Conservation (phyloP, 2,113 vertebrate species). For the Megaceryle torquata region DNA sequence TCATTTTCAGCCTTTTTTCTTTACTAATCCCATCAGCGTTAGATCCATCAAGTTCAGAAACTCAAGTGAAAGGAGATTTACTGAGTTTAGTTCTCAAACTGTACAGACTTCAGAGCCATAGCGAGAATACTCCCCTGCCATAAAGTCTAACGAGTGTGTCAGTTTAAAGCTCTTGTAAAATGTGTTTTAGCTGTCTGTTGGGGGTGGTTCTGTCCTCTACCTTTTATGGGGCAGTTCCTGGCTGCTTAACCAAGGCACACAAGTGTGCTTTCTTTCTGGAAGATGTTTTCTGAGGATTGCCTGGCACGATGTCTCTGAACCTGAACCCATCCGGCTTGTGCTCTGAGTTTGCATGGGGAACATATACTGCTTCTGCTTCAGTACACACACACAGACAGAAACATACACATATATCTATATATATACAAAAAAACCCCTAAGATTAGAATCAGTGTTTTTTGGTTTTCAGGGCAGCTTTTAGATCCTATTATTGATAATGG, state of each 20-base stretch:
- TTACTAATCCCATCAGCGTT: background rate
- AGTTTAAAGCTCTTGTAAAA: conserved; percentile 43
- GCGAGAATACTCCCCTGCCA: background rate
- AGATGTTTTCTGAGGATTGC: background rate
- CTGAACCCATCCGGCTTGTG: background rate
- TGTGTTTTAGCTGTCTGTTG: background rate
- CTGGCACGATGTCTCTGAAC: background rate
- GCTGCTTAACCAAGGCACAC: background rate
- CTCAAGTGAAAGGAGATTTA: conserved; percentile 15
- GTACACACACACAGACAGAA: background rate
- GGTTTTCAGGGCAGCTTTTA: background rate
- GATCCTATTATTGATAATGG: background rate
- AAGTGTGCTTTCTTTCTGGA: background rate
- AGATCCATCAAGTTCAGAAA: conserved; percentile 7
- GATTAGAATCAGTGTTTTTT: background rate
- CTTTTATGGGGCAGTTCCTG: conserved; percentile 21
- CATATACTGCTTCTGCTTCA: background rate
- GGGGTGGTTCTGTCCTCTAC: background rate
- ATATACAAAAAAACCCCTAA: too few relatives aligned
- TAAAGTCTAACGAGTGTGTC: background rate
- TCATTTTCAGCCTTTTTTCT: conserved; percentile 45
- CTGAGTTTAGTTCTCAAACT: background rate
- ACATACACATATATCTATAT: too few relatives aligned
- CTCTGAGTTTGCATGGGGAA: background rate
- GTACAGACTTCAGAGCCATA: background rate